Base-by-base conservation (phyloP, 2,888 invertebrate species). In the Hirtodrosophila trivittata region DNA sequence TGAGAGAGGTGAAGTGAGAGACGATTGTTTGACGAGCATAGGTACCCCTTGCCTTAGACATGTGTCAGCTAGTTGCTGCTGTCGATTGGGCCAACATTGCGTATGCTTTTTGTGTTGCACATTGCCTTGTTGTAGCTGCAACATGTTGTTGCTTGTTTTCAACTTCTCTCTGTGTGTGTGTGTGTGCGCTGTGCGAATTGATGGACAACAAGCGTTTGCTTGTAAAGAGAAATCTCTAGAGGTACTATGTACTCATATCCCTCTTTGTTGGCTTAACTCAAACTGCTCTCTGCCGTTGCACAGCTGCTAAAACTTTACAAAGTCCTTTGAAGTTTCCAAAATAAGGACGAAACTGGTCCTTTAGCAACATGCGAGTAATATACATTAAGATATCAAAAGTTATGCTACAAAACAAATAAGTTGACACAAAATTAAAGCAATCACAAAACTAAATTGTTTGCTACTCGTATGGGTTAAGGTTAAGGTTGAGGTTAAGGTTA, bases 91-190 rank as follows among this genome's bases (percentile, higher is more conserved):
- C 45, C 39, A 57, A 57, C 80, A 73, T 76, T 80, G 66, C 55
- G 80, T 70, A 80, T 80, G 77, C 80, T 56, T 60, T 78, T 82
- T 78, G 77, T 45, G 8, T 54, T 42, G 37, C 39, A 16, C 28
- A 21, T 30, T 56, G 33, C 35, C 38, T 43, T 52, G 57, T 3
- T 26, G 56, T 13, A 3, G 14, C 14, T 52, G 45, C 13, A 26
- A 16, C 12, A 32, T 25, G 18, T 35, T 45, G 46, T 26, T 37
- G 18, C 18, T 16, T 13, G 18, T 28, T 37, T 41, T 9, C 9
- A 43, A 26, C 30, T 38, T 62, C 35, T 10, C 12, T 26, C 16
- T 28, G 12, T 5, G n/a, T 12, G 3, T 42, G 12, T 33, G n/a
- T 12, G 10, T 4, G 25, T 25, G 25, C 25, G 25, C n/a, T 25